Conservation (phyloP, 35 echinoderm and acorn worm species). For the Chiridota heheva region DNA sequence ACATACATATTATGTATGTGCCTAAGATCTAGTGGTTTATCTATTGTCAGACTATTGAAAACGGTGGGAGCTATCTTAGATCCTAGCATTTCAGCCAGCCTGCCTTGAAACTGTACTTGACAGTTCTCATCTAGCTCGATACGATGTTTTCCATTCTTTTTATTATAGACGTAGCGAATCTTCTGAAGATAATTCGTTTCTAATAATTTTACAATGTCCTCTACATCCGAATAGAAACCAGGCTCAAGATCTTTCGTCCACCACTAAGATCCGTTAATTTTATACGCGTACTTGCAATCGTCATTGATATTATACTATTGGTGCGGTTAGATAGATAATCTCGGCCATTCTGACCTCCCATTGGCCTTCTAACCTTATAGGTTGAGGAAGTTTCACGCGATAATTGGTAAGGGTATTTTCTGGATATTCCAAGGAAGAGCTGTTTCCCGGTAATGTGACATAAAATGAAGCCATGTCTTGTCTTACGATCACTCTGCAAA, state of each 20-base stretch:
- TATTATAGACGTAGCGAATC: too few relatives aligned
- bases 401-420: slow-evolving; percentile 50
- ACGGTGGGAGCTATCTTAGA: too few relatives aligned
- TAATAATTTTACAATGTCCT: neutral
- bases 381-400: slow-evolving; percentile 17
- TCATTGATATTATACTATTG: too few relatives aligned
- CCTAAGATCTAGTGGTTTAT: neutral
- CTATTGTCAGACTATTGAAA: neutral
- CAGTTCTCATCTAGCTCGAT: too few relatives aligned
- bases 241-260: neutral
- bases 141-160: too few relatives aligned
- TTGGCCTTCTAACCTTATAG: slow-evolving; percentile 27
- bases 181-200: too few relatives aligned
- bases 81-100: too few relatives aligned
- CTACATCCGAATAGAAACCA: neutral
- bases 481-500: too few relatives aligned
- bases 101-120: too few relatives aligned
- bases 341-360: slow-evolving; percentile 52
- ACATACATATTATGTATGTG: slow-evolving; percentile 23
- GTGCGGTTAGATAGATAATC: slow-evolving; percentile 46
- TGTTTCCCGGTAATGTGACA: slow-evolving; percentile 24
- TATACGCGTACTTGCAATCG: neutral
- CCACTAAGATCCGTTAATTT: neutral
- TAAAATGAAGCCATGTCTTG: slow-evolving; percentile 41
- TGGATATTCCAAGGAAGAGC: slow-evolving; percentile 10